Conservation (phyloP, 2,888 invertebrate species). For the Hesperia comma region DNA sequence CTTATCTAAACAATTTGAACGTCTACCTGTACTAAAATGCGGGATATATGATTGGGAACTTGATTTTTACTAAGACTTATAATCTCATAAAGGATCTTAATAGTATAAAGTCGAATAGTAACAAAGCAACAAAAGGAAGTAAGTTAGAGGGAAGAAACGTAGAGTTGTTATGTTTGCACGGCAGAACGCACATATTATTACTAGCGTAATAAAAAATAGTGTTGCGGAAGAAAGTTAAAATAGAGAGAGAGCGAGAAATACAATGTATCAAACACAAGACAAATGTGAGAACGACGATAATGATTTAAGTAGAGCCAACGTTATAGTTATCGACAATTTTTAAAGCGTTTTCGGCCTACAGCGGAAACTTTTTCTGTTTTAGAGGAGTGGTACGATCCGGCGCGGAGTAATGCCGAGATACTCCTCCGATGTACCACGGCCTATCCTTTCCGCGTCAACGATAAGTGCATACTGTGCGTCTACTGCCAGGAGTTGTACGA, state of each 20-base stretch:
- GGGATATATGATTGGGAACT: neutral
- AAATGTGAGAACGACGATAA: neutral
- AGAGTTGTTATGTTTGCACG: too few relatives aligned
- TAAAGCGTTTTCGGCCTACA: constrained; percentile 36
- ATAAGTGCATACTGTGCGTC: constrained; percentile 74
- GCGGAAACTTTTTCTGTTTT: constrained; percentile 69
- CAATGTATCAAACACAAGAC: too few relatives aligned
- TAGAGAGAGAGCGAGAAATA: too few relatives aligned
- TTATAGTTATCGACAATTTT: neutral
- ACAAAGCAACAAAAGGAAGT: too few relatives aligned
- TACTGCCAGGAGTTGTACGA: constrained; percentile 73
- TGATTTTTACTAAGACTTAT: too few relatives aligned
- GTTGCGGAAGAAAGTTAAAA: too few relatives aligned
- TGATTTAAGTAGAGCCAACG: neutral
- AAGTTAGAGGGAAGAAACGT: too few relatives aligned
- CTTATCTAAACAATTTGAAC: neutral
- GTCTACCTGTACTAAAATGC: neutral
- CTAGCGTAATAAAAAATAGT: too few relatives aligned
- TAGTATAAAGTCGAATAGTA: too few relatives aligned
- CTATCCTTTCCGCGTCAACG: constrained; percentile 74
- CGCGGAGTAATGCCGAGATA: constrained; percentile 70
- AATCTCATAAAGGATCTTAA: too few relatives aligned
- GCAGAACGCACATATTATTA: too few relatives aligned
- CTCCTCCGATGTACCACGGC: constrained; percentile 73
- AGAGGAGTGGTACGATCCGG: constrained; percentile 69